Conservation (phyloP, 2,888 invertebrate genomes). For the Lomographa bimaculata region DNA sequence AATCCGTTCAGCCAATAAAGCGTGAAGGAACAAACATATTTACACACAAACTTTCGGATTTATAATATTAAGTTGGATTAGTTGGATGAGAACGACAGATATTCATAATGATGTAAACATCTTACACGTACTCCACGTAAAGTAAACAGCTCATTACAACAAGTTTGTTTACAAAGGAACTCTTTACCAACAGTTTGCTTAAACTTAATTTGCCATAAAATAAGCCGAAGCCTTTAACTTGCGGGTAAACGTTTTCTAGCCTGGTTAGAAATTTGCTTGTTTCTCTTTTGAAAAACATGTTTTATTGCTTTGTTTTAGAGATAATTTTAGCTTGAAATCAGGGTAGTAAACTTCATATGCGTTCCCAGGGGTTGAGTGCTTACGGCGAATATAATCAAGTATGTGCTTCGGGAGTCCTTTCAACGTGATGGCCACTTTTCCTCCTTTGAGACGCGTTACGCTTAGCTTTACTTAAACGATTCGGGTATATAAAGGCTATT, state of each 20-base stretch:
- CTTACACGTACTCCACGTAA: too few species aligned
- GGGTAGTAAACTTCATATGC: constrained; percentile 16
- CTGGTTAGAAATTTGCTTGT: constrained; percentile 18
- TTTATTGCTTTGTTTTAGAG: constrained; percentile 31
- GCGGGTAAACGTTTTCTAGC: constrained; percentile 29
- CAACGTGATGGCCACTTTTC: constrained; percentile 45
- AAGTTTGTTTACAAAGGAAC: too few species aligned
- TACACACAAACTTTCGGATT: too few species aligned
- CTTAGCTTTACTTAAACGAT: too few species aligned
- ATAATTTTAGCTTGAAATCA: constrained; percentile 33
- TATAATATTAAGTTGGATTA: too few species aligned
- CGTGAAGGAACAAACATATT: too few species aligned
- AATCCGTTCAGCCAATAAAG: too few species aligned
- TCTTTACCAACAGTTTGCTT: too few species aligned
- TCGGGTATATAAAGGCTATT: too few species aligned
- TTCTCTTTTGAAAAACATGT: constrained; percentile 31
- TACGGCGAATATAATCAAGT: constrained; percentile 55
- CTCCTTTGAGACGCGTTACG: constrained; percentile 33
- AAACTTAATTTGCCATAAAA: constrained; percentile 37
- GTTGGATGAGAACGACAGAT: too few species aligned
- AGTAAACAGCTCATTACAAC: too few species aligned
- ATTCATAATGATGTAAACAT: too few species aligned
- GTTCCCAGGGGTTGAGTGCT: constrained; percentile 38
- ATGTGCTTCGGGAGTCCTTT: constrained; percentile 44
- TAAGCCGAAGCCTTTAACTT: constrained; percentile 27